A percentile compares a stretch with the other conserved stretches of the same genome.
Evolutionary conservation across 1,140 invertebrate genomes (phyloP).

Genomic region (Papilio polytes): DNA sequence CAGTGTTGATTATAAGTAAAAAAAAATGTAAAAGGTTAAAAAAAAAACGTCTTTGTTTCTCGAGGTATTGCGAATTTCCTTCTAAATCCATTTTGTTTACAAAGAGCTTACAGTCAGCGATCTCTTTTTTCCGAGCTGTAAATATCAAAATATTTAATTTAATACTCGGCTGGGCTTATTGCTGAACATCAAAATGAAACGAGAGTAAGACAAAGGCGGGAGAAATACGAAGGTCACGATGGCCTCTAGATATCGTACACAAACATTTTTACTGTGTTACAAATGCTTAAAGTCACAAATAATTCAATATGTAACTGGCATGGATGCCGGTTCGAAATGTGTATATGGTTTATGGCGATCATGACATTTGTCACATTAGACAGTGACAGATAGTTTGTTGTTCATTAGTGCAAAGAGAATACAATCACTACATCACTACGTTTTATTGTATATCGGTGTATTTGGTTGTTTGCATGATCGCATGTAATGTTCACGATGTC

Average conservation of each 20-base stretch:
- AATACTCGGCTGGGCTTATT: background rate
- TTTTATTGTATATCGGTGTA: no score
- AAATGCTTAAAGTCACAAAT: background rate
- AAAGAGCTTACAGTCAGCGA: background rate
- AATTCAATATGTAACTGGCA: background rate
- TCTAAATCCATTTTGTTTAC: background rate
- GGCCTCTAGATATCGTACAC: background rate
- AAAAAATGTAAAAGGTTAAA: background rate
- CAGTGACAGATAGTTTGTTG: background rate
- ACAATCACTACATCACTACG: no score
- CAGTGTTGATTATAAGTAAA: no score
- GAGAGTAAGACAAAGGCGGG: background rate
- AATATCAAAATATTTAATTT: background rate
- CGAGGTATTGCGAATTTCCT: background rate
- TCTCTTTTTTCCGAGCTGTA: constrained; percentile 5
- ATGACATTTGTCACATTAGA: background rate
- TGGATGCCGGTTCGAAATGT: background rate
- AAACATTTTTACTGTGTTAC: background rate
- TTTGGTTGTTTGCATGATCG: background rate
- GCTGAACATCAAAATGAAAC: background rate
- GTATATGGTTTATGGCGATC: background rate
- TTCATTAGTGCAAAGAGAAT: no score
- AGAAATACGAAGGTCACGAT: background rate
- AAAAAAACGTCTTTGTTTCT: background rate
- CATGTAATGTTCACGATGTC: background rate